A percentile compares a stretch with the other conserved stretches of the same genome.
phyloP scores from a whole-genome alignment of 2,888 invertebrate species.

The Chymomyza fuscimana region DNA sequence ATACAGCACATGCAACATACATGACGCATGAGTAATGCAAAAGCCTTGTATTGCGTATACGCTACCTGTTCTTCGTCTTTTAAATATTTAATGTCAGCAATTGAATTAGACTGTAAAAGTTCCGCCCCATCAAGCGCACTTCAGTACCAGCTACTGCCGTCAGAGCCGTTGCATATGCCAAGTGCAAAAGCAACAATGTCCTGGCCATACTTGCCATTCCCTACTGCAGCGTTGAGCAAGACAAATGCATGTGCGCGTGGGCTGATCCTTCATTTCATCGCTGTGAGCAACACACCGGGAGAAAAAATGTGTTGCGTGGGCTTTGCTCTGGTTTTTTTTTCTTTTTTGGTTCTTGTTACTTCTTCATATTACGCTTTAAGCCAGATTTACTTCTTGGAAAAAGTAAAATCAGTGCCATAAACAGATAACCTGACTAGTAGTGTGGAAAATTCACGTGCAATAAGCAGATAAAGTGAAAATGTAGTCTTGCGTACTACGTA shows the following conservation, averaged over 20 bases:
- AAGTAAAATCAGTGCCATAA: too few relatives aligned
- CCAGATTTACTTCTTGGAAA: too few relatives aligned
- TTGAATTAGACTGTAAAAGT: slow-evolving; percentile 61
- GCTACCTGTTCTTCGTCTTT: slow-evolving; percentile 37
- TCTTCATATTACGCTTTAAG: neutral
- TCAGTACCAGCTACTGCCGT: slow-evolving; percentile 17
- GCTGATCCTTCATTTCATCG: neutral
- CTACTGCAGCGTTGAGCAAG: slow-evolving; percentile 48
- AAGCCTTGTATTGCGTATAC: slow-evolving; percentile 24
- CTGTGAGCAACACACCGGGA: neutral
- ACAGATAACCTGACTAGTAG: too few relatives aligned
- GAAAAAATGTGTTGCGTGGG: neutral
- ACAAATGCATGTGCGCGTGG: slow-evolving; percentile 62
- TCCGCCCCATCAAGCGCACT: neutral
- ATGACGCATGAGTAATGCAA: slow-evolving; percentile 22
- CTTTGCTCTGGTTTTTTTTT: neutral
- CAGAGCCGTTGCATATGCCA: slow-evolving; percentile 35
- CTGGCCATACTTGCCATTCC: neutral
- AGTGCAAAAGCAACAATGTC: slow-evolving; percentile 35
- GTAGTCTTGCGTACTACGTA: too few relatives aligned
- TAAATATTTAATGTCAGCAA: slow-evolving; percentile 75
- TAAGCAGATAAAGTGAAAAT: too few relatives aligned
- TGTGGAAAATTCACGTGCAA: too few relatives aligned
- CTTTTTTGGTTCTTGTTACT: neutral
- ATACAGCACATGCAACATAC: slow-evolving; percentile 11